Base-by-base conservation (phyloP, 2,797 vertebrate genomes). In the Sebastes vulpes region DNA sequence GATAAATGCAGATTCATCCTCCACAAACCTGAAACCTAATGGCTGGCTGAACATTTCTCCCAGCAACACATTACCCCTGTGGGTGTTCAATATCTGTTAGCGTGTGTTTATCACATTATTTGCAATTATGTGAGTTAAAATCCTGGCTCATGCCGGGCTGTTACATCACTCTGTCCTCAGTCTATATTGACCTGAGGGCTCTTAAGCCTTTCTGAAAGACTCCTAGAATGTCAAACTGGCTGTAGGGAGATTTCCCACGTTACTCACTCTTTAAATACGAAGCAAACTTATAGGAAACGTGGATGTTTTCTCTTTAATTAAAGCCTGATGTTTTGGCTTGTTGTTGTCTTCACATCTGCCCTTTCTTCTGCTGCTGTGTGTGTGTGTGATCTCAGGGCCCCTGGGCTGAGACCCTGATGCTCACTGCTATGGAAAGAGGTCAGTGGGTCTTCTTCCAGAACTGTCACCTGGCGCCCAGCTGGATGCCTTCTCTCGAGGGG, bases 361-460 rank as follows among this genome's bases (percentile, higher is more conserved):
- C 50, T 60, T 60, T 32, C 28, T 59, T 38, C 20, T 7, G 26
- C 52, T 74, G 21, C 10, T 79, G 25, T 38, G 25, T 81, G 32
- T 12, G 46, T 65, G 18, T 79, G 20, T 79, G 58, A 72, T 66
- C 18, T 78, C 83, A 98, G 98, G 98, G 97, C 3, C 97, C 97
- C 29, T 92, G 91, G 66, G 98, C 97, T 29, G 98, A 98, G 91
- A 92, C 90, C 66, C 93, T 98, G 97, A 96, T 98, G 97, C 93
- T 77, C 8, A 92, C 69, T 71, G 97, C 98, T 59, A 97, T 98
- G 96, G 96, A 98, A 60, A 96, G 87, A 72, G 98, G 98, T 72
- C 97, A 97, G n/a, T 99, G 98, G 98, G 96, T 98, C 70, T 98
- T 99, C 94, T 98, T 99, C 85, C 98, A 99, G 94, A 99, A 99